Evolutionary conservation across 2,888 invertebrate genomes (phyloP).

Genomic region (Pinctada fucata): DNA sequence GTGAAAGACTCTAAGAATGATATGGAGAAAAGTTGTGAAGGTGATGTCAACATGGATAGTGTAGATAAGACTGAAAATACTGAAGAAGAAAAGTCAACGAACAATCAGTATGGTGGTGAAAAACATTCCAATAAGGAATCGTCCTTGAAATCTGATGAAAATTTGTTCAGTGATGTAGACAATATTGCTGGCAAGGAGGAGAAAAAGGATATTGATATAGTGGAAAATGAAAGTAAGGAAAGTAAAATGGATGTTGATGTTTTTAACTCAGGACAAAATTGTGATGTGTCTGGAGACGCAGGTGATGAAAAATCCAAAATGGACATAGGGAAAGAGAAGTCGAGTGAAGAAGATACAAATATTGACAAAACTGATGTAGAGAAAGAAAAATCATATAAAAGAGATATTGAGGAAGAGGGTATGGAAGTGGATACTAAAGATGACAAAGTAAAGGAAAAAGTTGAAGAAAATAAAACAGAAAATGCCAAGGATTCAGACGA

Average conservation of each 20-base stretch:
- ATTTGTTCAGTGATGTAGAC: not conserved
- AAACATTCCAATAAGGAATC: not conserved
- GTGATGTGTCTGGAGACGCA: not conserved
- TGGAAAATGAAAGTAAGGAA: not conserved
- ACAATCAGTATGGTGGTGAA: not conserved
- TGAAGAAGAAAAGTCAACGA: not conserved
- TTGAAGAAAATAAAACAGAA: conserved; percentile 24
- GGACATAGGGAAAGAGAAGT: not conserved
- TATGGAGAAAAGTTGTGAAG: no score
- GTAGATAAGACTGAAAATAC: not conserved
- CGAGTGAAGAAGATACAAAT: conserved; percentile 21
- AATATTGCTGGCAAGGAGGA: conserved; percentile 16
- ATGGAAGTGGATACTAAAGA: not conserved
- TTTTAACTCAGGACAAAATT: not conserved
- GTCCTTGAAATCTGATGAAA: not conserved
- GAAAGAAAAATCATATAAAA: not conserved
- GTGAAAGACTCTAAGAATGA: not conserved
- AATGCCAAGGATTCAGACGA: not conserved
- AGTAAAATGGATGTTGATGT: not conserved
- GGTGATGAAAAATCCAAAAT: not conserved
- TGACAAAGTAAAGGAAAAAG: conserved; percentile 35
- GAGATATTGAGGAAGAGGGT: not conserved
- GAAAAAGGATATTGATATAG: not conserved
- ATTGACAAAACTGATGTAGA: not conserved
- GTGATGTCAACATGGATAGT: not conserved